These are phyloP conservation scores for Volucella zonaria DNA, from an alignment of 2,888 invertebrate species.

Conservation along the genomic window DNA sequence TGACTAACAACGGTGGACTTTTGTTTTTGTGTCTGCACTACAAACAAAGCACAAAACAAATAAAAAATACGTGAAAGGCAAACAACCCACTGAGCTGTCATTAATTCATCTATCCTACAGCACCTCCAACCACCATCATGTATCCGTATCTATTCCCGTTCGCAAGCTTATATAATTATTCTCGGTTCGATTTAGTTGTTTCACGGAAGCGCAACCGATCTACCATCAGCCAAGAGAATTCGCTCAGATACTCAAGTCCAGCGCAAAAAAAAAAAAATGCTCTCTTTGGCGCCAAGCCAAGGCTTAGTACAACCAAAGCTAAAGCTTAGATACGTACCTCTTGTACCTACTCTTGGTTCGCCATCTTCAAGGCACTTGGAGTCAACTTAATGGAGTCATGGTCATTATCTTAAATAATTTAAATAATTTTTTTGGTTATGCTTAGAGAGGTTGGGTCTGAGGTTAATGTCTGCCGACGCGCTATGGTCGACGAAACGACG, in stretches of 20 bases:
- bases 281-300: constrained; percentile 32
- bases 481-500: constrained; percentile 51
- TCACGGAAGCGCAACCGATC: constrained; percentile 62
- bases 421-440: constrained; percentile 63
- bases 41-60: constrained; percentile 11
- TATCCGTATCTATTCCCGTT: constrained; percentile 42
- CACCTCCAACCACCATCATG: not conserved
- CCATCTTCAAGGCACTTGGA: constrained; percentile 53
- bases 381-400: constrained; percentile 71
- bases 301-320: constrained; percentile 35
- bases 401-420: constrained; percentile 72
- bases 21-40: not conserved
- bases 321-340: not conserved
- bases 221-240: constrained; percentile 20
- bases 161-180: constrained; percentile 68
- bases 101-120: constrained; percentile 39
- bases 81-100: constrained; percentile 43
- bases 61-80: constrained; percentile 52
- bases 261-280: not conserved
- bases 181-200: constrained; percentile 70
- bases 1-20: constrained; percentile 43
- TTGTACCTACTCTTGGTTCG: constrained; percentile 14
- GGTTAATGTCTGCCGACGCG: constrained; percentile 56
- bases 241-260: constrained; percentile 30
- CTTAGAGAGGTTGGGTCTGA: constrained; percentile 52